Percentiles rank a stretch among this genome's conserved stretches.
Conservation (phyloP, 2,888 invertebrate genomes). For the Eupithecia dodoneata region DNA sequence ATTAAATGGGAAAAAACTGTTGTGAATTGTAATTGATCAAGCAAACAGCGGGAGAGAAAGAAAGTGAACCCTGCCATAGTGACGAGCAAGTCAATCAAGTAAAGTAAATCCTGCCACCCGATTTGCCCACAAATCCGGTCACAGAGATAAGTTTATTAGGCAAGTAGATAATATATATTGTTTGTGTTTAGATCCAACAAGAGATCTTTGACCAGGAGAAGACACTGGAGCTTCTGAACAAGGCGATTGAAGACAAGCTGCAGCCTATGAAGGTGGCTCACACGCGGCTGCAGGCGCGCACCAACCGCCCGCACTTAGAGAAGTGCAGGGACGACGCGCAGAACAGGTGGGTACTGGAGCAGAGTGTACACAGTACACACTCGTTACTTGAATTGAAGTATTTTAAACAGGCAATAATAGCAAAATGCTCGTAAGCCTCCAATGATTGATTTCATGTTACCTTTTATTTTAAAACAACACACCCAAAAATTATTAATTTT, state of each 20-base stretch:
- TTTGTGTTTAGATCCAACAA: conserved; percentile 89
- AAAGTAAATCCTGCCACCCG: no score
- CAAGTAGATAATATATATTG: neutral
- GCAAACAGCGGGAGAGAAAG: no score
- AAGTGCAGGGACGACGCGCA: conserved; percentile 94
- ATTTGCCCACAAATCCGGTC: no score
- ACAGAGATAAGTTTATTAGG: neutral
- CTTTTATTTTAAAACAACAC: neutral
- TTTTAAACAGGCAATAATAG: neutral
- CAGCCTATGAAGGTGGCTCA: conserved; percentile 93
- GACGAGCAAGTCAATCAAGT: no score
- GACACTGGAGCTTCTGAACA: conserved; percentile 94
- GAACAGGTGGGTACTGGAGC: conserved; percentile 82
- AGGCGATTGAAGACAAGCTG: conserved; percentile 95
- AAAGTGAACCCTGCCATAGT: no score
- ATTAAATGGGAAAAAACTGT: no score
- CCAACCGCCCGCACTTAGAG: conserved; percentile 94
- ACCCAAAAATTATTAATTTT: neutral
- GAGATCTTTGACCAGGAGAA: conserved; percentile 97
- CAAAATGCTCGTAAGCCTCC: neutral
- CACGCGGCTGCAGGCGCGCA: conserved; percentile 94
- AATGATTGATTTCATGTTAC: neutral
- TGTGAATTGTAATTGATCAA: no score
- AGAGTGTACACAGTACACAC: no score
- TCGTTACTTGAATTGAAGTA: neutral